Base-by-base conservation (phyloP, 1,140 invertebrate genomes). In the Lordiphosa clarofinis region DNA sequence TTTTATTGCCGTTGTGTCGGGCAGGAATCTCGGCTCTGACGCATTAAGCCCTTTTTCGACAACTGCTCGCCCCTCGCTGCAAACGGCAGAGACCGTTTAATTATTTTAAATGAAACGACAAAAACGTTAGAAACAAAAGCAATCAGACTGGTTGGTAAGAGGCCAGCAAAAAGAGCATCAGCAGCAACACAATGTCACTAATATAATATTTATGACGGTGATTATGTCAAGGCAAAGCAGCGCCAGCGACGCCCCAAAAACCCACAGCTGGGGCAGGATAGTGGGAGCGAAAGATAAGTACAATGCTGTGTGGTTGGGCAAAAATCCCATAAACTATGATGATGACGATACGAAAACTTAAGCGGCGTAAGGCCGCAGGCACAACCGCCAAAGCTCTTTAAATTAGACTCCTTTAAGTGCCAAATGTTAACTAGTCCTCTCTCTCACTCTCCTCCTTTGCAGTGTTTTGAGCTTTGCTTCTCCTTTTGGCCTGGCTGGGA, bases 181-280 rank as follows among this genome's bases (percentile, higher is more conserved):
- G 33, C 10, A 52, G 9, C 4, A 12, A 39, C 39, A 33, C 57
- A 67, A 67, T 54, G 61, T 43, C 43, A 71, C 67, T 71, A 71
- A 71, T 71, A 71, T 67, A 71, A 71, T 71, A 67, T 71, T 71
- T 71, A 71, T 71, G 62, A 71, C 67, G 67, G 67, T 67, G 67
- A 71, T 71, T 71, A 71, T 71, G 67, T 71, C 67, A 54, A 52
- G 50, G 38, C 50, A 54, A 69, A 56, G 63, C 58, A 67, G 35
- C 63, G 42, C 19, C 3, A 40, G 40, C 24, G 28, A 48, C 56
- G 47, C 42, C 56, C 28, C 52, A 31, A 40, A 40, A 31, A 19
- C 42, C 28, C 28, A 24, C 21, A 24, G 4, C 6, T 24, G 21
- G 21, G 21, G 21, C 21, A 8, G 28, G 28, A 31, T 31, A 31